Base-by-base conservation (phyloP, 2,113 vertebrate genomes). In the Galeopterus variegatus region DNA sequence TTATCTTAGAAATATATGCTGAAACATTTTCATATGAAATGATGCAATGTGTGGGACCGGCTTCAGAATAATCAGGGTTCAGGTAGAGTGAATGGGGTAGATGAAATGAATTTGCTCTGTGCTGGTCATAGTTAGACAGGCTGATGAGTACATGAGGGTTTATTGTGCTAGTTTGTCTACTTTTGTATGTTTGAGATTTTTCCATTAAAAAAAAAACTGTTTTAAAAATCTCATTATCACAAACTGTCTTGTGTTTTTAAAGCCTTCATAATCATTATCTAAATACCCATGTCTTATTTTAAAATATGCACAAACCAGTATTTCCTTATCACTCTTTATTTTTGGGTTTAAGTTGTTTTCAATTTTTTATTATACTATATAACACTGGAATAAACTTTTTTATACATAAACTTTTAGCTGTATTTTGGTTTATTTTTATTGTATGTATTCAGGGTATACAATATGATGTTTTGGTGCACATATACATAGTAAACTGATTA, bases 21-120 rank as follows among this genome's bases (percentile, higher is more conserved):
- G 50, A 88, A 50, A 90, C 75, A 69, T 80, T 48, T 92, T 94
- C 60, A 90, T 28, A 65, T 72, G 50, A 93, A 91, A 88, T 84
- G 64, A 58, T 54, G 50, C 9, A 17, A 26, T 58, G 31, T 60
- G 64, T 88, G 28, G 45, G 36, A 84, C 18, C 88, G 45, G 23
- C 23, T 88, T 95, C 75, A 70, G 64, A 56, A 45, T 90, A 87
- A 90, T 54, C 67, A 72, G 23, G 28, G 31, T 21, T 41, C 41
- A 4, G 12, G 23, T 15, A 75, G 24, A 60, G 48, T 62, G 8
- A 64, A 56, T 48, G 19, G 33, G 11, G 48, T 23, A 36, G 33
- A 73, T 33, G 8, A 87, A 60, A n/a, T 9, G 15, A 58, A 65
- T 84, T 60, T 54, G 69, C 28, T 96, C 48, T n/a, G 2, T 28